A percentile compares a stretch with the other conserved stretches of the same genome.
phyloP scores from a whole-genome alignment of 92 coral and sea anemone species.

The Blastomussa wellsi region DNA sequence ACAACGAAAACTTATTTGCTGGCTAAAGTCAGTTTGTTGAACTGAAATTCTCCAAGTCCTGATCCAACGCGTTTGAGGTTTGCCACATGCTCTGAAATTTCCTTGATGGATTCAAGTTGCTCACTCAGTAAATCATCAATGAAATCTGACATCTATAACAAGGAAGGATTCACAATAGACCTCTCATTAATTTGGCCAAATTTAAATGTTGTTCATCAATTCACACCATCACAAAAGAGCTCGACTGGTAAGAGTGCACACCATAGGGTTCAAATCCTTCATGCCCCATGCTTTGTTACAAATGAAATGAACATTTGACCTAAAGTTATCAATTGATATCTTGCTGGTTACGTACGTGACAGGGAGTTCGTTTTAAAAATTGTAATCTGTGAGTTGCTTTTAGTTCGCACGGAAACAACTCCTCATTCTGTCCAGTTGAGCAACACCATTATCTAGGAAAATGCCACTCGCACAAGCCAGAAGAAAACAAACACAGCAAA shows the following conservation, averaged over 20 bases:
- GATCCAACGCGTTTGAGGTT: conserved; percentile 79
- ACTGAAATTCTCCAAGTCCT: conserved; percentile 83
- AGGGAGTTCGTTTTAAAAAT: background rate
- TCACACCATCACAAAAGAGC: no score
- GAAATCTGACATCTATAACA: conserved; percentile 71
- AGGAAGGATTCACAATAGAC: background rate
- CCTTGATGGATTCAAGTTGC: conserved; percentile 86
- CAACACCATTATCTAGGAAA: background rate
- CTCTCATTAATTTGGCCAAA: background rate
- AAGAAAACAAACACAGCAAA: background rate
- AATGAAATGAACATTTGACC: no score
- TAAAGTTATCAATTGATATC: no score
- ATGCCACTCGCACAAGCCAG: background rate
- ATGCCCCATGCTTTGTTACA: no score
- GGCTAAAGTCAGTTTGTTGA: conserved; percentile 77
- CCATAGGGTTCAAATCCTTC: no score
- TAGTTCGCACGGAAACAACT: no score
- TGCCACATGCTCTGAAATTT: conserved; percentile 54
- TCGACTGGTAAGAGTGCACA: no score
- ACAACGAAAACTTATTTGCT: conserved; percentile 2
- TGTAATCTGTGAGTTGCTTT: background rate
- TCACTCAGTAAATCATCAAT: conserved; percentile 75
- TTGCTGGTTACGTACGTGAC: background rate
- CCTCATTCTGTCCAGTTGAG: background rate
- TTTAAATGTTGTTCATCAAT: background rate